Percentiles rank a stretch among this genome's conserved stretches.
These are phyloP conservation scores for Microchrysa polita DNA, from an alignment of 2,888 invertebrate genomes.

Conservation along the genomic window DNA sequence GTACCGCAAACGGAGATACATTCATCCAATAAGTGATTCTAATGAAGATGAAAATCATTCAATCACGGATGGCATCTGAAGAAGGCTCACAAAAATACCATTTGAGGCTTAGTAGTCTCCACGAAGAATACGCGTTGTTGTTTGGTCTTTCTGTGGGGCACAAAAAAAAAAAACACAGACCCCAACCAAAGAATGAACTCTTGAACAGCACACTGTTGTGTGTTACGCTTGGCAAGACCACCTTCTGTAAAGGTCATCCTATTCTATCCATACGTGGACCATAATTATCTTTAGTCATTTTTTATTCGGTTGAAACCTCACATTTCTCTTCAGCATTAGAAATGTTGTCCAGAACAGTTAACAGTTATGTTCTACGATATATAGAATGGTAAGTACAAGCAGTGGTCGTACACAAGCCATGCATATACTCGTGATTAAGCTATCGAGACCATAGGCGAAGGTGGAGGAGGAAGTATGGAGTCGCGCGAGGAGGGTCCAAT, in stretches of 20 bases:
- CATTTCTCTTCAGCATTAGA: neutral
- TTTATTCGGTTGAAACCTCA: too few species aligned
- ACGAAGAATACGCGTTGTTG: too few species aligned
- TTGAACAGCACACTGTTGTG: too few species aligned
- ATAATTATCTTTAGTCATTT: conserved; percentile 6
- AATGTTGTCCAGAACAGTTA: neutral
- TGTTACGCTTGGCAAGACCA: neutral
- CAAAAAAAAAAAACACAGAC: too few species aligned
- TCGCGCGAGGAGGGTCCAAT: neutral
- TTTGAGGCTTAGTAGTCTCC: too few species aligned
- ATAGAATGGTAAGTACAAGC: too few species aligned
- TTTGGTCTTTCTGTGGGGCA: neutral
- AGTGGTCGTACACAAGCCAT: too few species aligned
- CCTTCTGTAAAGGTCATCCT: conserved; percentile 6
- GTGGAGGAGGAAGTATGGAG: neutral
- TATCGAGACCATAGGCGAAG: neutral
- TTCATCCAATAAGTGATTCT: neutral
- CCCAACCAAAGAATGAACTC: neutral
- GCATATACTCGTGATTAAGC: neutral
- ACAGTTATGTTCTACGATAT: conserved; percentile 8
- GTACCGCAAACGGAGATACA: neutral
- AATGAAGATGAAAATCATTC: conserved; percentile 28
- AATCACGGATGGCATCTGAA: conserved; percentile 18
- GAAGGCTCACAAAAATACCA: too few species aligned
- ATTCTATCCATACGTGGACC: neutral